Evolutionary conservation across 2,888 invertebrate species (phyloP).

Genomic region (Cheilosia pagana): DNA sequence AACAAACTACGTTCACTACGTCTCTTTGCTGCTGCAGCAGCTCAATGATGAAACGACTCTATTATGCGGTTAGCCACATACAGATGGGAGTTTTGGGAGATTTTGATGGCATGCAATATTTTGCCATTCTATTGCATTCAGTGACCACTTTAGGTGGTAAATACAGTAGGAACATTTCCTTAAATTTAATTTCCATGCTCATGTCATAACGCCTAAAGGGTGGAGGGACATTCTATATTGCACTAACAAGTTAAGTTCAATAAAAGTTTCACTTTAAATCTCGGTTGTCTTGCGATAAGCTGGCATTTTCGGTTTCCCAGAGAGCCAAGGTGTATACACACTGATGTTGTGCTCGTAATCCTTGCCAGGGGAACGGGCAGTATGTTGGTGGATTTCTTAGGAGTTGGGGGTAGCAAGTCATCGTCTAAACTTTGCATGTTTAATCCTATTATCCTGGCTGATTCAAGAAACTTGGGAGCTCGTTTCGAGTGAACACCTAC

Average conservation of each 20-base stretch:
- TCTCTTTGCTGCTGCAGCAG: slow-evolving; percentile 6
- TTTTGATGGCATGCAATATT: slow-evolving; percentile 38
- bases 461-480: slow-evolving; percentile 1
- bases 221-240: too few relatives aligned
- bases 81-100: slow-evolving; percentile 14
- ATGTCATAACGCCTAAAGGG: too few relatives aligned
- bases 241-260: slow-evolving; percentile 29
- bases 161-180: neutral
- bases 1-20: slow-evolving; percentile 18
- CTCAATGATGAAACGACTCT: slow-evolving; percentile 50
- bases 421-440: slow-evolving; percentile 30
- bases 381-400: slow-evolving; percentile 21
- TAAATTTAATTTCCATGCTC: neutral
- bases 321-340: neutral
- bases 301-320: slow-evolving; percentile 4
- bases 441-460: slow-evolving; percentile 39
- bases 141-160: neutral
- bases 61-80: slow-evolving; percentile 59
- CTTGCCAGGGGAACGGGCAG: neutral
- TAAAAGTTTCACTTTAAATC: slow-evolving; percentile 8
- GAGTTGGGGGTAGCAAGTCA: slow-evolving; percentile 14
- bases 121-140: neutral
- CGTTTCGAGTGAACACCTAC: neutral
- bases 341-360: neutral
- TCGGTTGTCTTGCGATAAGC: neutral